Conservation (phyloP, 2,888 invertebrate species). For the Acanthosepion lycidas region DNA sequence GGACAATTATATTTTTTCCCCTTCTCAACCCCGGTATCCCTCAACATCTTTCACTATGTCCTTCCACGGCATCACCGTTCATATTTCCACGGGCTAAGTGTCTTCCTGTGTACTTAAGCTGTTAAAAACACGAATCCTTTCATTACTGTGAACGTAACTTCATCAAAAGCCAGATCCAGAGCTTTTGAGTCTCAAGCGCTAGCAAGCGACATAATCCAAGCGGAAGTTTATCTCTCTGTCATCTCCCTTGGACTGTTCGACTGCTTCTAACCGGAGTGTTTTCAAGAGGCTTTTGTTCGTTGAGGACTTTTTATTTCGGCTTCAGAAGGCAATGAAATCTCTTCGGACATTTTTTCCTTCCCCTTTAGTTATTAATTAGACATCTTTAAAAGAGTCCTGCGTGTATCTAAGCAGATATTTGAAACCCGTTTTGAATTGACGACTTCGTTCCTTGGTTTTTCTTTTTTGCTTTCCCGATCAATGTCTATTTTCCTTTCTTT, state of each 20-base stretch:
- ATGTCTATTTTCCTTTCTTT: too few relatives aligned
- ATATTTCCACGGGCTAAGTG: not conserved
- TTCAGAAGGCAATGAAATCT: not conserved
- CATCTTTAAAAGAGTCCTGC: not conserved
- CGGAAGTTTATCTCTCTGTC: not conserved
- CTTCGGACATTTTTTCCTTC: not conserved
- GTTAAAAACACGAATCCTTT: not conserved
- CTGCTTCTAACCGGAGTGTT: not conserved
- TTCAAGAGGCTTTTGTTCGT: not conserved
- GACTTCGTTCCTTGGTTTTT: not conserved
- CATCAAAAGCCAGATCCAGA: not conserved
- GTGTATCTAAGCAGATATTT: not conserved
- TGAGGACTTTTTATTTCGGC: not conserved
- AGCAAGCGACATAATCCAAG: not conserved
- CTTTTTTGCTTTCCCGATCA: not conserved
- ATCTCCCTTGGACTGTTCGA: not conserved
- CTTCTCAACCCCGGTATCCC: not conserved
- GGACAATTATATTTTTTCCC: not conserved
- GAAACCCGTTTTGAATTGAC: not conserved
- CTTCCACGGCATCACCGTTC: not conserved
- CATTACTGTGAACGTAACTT: not conserved
- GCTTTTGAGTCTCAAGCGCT: not conserved
- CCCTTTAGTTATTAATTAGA: not conserved
- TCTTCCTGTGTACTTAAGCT: not conserved
- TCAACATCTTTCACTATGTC: not conserved